Percentiles rank a stretch among this genome's conserved stretches.
phyloP scores from a whole-genome alignment of 2,888 invertebrate species.

The Periphyllus acericola region DNA sequence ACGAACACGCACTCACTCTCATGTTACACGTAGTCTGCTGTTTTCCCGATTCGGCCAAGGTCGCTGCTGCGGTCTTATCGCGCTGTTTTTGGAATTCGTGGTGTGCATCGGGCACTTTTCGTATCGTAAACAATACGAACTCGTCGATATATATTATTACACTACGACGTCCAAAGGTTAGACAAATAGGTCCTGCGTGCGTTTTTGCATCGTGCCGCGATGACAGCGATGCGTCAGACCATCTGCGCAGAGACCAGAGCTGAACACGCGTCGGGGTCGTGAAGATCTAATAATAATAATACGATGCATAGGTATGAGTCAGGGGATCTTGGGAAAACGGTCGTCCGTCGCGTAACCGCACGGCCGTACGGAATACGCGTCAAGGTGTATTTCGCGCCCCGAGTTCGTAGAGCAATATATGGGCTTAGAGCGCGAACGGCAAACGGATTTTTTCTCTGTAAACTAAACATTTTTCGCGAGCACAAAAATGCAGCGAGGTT shows the following conservation, averaged over 20 bases:
- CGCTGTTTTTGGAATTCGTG: conserved; percentile 29
- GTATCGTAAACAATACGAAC: neutral
- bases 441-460: no score
- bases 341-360: no score
- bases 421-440: no score
- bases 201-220: neutral
- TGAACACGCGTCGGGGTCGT: neutral
- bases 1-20: neutral
- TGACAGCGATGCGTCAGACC: neutral
- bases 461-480: no score
- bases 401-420: no score
- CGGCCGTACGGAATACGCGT: no score
- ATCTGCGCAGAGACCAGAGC: neutral
- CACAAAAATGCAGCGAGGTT: neutral
- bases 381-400: no score
- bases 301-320: no score
- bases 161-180: neutral
- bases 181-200: neutral
- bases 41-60: conserved; percentile 35
- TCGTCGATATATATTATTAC: neutral
- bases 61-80: neutral
- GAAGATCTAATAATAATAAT: neutral
- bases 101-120: neutral
- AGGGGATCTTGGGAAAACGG: no score
- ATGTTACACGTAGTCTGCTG: neutral